Evolutionary conservation across 2,888 invertebrate genomes (phyloP), one percentile per base, ranked within the genome.

Genomic region (Trichogramma evanescens): DNA sequence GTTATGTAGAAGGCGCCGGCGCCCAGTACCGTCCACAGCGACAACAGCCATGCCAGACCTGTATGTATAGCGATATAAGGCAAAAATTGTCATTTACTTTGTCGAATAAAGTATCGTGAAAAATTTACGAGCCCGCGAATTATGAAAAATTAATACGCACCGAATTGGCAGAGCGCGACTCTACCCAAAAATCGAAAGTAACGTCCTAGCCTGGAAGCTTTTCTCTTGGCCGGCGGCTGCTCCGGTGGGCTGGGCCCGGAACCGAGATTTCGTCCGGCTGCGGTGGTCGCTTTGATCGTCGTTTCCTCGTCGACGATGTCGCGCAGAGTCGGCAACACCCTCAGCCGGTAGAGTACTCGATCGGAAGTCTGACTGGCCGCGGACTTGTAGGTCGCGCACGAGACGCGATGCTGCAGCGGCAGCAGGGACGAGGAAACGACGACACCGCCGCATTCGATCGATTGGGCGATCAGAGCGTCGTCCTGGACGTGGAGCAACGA

Each of bases 21-120:
- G 68, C 86, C 87, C 8, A 84, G 70, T 9, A 84, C 67, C 0
- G 86, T 84, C 88, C 88, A 88, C 7, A 84, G 70, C 1, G 83
- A 71, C 45, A 88, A 78, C 42, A 86, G 77, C 60, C 82, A 75
- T 0, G 82, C 80, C 26, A 89, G 71, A 13, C 88, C 88, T 64
- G 54, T 1, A 50, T 57, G 10, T 46, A 41, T 40, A 4, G 39
- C 13, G 13, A 13, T 13, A 13, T 13, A 13, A 13, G 13, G 13
- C 13, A 1, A 13, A 13, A 13, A 13, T 13, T 13, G 13, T 13
- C 13, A 13, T 13, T 13, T 13, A 13, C 13, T 13, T 13, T 13
- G 13, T n/a, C 13, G 13, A 13, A 13, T 13, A 13, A 13, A 13
- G 13, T 13, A 13, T 1, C 13, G 13, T 50, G 13, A 50, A 50